Evolutionary conservation across 2,888 invertebrate genomes (phyloP).

Genomic region (Phortica magna): DNA sequence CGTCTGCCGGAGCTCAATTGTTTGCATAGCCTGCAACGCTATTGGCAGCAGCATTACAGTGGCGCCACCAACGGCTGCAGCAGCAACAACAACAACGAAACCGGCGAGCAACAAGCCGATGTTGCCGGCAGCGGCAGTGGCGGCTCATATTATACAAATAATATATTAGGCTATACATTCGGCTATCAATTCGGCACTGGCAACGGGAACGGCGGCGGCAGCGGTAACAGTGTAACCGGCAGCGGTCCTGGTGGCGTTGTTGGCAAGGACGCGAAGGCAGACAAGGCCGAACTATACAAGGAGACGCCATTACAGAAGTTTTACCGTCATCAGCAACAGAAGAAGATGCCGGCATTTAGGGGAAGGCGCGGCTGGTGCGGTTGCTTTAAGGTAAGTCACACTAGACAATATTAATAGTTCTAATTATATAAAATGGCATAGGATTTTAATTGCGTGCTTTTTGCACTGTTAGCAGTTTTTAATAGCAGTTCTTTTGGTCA

Average conservation of each 20-base stretch:
- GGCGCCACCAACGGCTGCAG: conserved; percentile 44
- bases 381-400: conserved; percentile 85
- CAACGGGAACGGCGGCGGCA: conserved; percentile 52
- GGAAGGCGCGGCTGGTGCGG: conserved; percentile 86
- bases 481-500: too few relatives aligned
- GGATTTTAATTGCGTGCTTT: too few relatives aligned
- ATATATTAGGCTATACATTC: conserved; percentile 76
- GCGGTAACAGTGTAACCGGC: conserved; percentile 37
- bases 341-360: conserved; percentile 83
- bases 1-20: conserved; percentile 81
- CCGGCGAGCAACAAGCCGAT: conserved; percentile 48
- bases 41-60: conserved; percentile 66
- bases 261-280: conserved; percentile 35
- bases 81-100: conserved; percentile 44
- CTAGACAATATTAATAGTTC: too few relatives aligned
- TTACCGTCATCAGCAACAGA: conserved; percentile 77
- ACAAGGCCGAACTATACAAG: conserved; percentile 46
- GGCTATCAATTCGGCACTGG: conserved; percentile 67
- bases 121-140: conserved; percentile 57
- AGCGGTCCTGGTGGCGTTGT: conserved; percentile 37
- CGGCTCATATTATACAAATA: conserved; percentile 74
- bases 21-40: conserved; percentile 73
- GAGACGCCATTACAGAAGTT: conserved; percentile 78
- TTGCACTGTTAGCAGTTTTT: too few relatives aligned
- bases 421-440: too few relatives aligned